Conservation (phyloP, 1,140 invertebrate genomes). For the Elymnias hypermnestra region DNA sequence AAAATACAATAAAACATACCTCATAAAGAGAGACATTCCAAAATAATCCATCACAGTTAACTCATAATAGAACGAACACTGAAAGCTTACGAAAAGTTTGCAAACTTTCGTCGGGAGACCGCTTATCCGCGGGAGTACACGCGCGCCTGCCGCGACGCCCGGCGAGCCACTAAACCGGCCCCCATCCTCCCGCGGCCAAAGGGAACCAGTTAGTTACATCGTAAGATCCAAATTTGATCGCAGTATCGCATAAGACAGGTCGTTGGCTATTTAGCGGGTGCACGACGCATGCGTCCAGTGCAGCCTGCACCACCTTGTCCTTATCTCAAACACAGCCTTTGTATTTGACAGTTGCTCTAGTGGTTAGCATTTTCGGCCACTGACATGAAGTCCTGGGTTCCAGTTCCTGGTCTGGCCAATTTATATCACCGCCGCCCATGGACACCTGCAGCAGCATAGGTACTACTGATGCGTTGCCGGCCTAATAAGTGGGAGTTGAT, state of each 20-base stretch:
- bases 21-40: conserved; percentile 1
- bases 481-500: no score
- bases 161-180: conserved; percentile 37
- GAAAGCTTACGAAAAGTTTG: conserved; percentile 10
- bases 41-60: background rate
- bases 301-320: conserved; percentile 49
- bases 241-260: conserved; percentile 58
- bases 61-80: conserved; percentile 3
- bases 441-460: no score
- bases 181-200: conserved; percentile 35
- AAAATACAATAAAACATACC: no score
- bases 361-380: no score
- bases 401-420: no score
- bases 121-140: conserved; percentile 12
- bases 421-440: no score
- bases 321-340: conserved; percentile 11
- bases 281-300: conserved; percentile 59
- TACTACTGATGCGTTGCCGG: no score
- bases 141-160: conserved; percentile 27
- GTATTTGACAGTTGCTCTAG: no score
- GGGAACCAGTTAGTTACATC: conserved; percentile 60
- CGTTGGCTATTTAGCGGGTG: conserved; percentile 52
- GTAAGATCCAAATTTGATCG: conserved; percentile 73
- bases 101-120: conserved; percentile 30
- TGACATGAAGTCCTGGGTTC: no score